Conservation (phyloP, 2,888 invertebrate species). For the Leptinotarsa haldemani region DNA sequence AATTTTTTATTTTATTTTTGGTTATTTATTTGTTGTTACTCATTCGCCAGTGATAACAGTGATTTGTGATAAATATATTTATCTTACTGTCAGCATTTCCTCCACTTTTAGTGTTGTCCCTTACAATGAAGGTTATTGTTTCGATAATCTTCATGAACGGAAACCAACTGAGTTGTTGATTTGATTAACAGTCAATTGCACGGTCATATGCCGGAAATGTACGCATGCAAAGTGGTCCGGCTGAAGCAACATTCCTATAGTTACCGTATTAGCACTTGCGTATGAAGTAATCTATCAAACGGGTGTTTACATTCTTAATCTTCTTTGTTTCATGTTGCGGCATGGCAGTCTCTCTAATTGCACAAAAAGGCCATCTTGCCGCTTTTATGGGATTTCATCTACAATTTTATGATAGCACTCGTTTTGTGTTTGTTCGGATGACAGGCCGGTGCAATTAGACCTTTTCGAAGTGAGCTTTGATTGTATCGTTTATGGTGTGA, state of each 20-base stretch:
- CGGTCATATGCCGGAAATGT: slow-evolving; percentile 1
- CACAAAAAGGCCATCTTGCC: slow-evolving; percentile 18
- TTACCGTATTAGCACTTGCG: slow-evolving; percentile 13
- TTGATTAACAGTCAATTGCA: neutral
- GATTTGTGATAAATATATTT: too few species aligned
- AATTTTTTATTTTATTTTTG: too few species aligned
- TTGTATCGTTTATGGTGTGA: slow-evolving; percentile 19
- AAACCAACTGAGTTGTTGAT: neutral
- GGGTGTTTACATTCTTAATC: slow-evolving; percentile 15
- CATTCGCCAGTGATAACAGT: too few species aligned
- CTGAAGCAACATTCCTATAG: slow-evolving; percentile 14
- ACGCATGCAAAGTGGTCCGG: slow-evolving; percentile 14
- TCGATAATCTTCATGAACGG: neutral
- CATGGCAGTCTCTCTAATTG: slow-evolving; percentile 17
- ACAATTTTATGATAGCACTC: slow-evolving; percentile 16
- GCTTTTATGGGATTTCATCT: slow-evolving; percentile 19
- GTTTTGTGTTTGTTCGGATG: slow-evolving; percentile 19
- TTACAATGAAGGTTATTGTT: too few species aligned
- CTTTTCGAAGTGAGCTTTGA: slow-evolving; percentile 17
- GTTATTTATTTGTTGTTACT: too few species aligned
- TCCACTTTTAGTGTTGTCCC: too few species aligned
- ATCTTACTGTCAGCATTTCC: too few species aligned
- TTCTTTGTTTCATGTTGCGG: slow-evolving; percentile 20
- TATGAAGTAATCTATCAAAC: slow-evolving; percentile 18
- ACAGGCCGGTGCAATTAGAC: slow-evolving; percentile 17